Conservation (phyloP, 2,888 invertebrate genomes). For the Polydesmus complanatus region DNA sequence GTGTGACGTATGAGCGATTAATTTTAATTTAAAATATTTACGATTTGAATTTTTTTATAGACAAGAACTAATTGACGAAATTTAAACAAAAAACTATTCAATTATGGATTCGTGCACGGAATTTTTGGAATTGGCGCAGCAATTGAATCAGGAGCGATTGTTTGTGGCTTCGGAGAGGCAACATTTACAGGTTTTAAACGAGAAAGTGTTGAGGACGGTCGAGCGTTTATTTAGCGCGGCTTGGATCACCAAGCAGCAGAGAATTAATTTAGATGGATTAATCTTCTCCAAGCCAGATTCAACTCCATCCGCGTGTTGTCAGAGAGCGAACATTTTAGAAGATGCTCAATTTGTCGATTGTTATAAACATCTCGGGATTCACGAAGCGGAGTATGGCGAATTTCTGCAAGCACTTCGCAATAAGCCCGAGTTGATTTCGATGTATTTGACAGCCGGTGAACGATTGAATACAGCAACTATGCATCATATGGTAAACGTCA, state of each 20-base stretch:
- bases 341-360: constrained; percentile 58
- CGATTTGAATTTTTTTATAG: not conserved
- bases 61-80: not conserved
- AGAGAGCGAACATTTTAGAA: constrained; percentile 49
- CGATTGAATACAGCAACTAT: constrained; percentile 37
- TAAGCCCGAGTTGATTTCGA: constrained; percentile 54
- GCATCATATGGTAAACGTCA: constrained; percentile 39
- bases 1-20: too few species aligned
- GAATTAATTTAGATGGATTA: constrained; percentile 61
- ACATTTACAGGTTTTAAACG: constrained; percentile 38
- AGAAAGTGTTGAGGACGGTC: constrained; percentile 38
- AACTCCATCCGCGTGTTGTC: constrained; percentile 61
- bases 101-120: constrained; percentile 27
- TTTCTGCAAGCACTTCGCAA: constrained; percentile 52
- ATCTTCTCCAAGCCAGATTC: constrained; percentile 59
- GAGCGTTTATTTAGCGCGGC: constrained; percentile 54
- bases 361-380: constrained; percentile 68
- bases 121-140: constrained; percentile 48
- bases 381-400: constrained; percentile 53
- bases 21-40: not conserved
- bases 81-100: too few species aligned
- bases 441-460: constrained; percentile 53
- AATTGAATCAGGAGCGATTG: constrained; percentile 68
- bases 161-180: constrained; percentile 74
- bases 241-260: constrained; percentile 78